Base-by-base conservation (phyloP, 2,888 invertebrate species). In the Cheilosia vernalis region DNA sequence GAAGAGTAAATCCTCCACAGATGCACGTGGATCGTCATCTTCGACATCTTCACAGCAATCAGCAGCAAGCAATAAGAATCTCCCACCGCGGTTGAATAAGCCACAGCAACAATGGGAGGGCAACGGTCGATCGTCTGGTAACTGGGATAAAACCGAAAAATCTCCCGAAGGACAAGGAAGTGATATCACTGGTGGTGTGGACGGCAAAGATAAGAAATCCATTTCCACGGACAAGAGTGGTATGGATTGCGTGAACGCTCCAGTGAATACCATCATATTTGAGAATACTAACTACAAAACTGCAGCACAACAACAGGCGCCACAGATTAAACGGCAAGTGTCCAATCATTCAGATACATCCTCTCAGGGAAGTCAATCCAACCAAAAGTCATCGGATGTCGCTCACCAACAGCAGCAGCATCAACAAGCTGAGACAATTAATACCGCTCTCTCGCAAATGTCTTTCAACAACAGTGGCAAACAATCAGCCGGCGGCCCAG, bases 241-340 rank as follows among this genome's bases (percentile, higher is more conserved):
- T 79, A 83, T 96, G 37, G 96, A 97, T 89, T 95, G 96, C 30
- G 94, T 95, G 4, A 96, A 96, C 5, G 95, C 96, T 0, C 96
- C 97, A 2, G 96, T 97, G 21, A 96, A 96, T 90, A 97, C 97
- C 0, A 96, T 98, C 67, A 97, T 98, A 87, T 97, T 98, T 90
- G 97, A 98, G 90, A 98, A 98, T 90, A 97, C 97, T 1, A 97
- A 97, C 91, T 97, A 96, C 90, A 97, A 97, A 90, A 94, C 95
- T 87, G 95, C 94, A 64, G 89, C 88, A 30, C 95, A 19, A 44
- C 95, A 94, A 51, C 95, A 94, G 72, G 93, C 92, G 82, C 93
- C 93, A 69, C 82, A 73, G 47, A 89, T 93, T 17, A 93, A 93
- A 66, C 89, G 90, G 0, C 92, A 92, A 72, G 93, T 92, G 88